Base-by-base conservation (phyloP, 35 echinoderm and acorn worm species). In the Stichopus chloronotus region DNA sequence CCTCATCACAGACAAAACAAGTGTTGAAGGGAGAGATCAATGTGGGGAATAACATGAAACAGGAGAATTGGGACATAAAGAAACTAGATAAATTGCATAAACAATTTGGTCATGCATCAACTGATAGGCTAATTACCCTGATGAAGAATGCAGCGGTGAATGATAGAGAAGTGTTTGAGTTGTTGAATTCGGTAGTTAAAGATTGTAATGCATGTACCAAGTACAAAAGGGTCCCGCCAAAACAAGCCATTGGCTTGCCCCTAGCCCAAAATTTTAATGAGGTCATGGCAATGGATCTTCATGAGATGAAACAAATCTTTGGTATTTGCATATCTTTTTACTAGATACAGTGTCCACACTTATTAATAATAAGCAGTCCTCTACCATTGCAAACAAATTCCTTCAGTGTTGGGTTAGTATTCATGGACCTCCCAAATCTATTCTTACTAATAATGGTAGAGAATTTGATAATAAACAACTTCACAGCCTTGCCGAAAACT, bases 271-370 rank as follows among this genome's bases (percentile, higher is more conserved):
- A 0, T 10, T 90, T 90, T 53, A 90, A 72, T 90, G 87, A 90
- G 1, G 21, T 76, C 0, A 6, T 86, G 6, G 9, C 87, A 12
- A 23, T 90, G 87, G 59, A 90, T 52, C 68, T 90, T 0, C 87
- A 90, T 74, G 87, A 90, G 9, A 72, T 90, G 5, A 2, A 52
- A 2, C 61, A 12, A 25, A n/a, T 52, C 17, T 90, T 1, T 90
- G 87, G 87, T 90, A 90, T 72, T 74, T 90, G 59, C 87, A 90
- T 7, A 90, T 23, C 59, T 90, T 8, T 90, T 69, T 16, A 69
- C 87, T 4, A 90, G 87, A 30, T 90, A 90, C 59, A 90, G 58
- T 72, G 58, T 60, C 65, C 25, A 69, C 6, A 4, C 3, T 90
- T 7, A 90, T 90, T 16, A 72, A 9, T 90, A n/a, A n/a, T n/a